Percentiles rank a stretch among this genome's conserved stretches.
Evolutionary conservation across 1,140 invertebrate genomes (phyloP).

Genomic region (Drosophila repleta): DNA sequence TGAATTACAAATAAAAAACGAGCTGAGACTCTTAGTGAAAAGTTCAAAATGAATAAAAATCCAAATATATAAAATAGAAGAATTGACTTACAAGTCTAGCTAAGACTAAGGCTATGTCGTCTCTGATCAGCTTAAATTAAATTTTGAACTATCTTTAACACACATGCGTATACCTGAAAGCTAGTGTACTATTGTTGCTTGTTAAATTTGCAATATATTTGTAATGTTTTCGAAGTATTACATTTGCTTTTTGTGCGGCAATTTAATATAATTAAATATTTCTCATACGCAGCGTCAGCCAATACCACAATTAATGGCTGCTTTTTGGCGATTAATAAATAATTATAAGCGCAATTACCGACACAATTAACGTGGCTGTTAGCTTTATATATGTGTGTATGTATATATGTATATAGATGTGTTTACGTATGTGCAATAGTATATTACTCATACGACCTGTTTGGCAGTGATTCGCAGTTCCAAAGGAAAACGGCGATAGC

Average conservation of each 20-base stretch:
- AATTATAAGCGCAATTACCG: constrained; percentile 43
- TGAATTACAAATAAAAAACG: constrained; percentile 1
- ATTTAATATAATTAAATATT: constrained; percentile 14
- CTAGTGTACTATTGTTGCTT: too few species aligned
- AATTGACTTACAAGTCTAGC: too few species aligned
- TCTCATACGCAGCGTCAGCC: constrained; percentile 50
- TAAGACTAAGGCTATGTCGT: too few species aligned
- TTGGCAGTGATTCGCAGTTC: constrained; percentile 53
- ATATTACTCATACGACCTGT: constrained; percentile 64
- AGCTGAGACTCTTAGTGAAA: too few species aligned
- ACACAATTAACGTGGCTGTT: background rate
- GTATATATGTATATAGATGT: constrained; percentile 18
- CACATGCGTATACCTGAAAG: too few species aligned
- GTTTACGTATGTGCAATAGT: constrained; percentile 2
- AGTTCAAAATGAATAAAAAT: too few species aligned
- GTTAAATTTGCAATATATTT: too few species aligned
- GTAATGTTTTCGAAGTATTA: too few species aligned
- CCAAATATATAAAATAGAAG: too few species aligned
- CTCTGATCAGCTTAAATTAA: too few species aligned
- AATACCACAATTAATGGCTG: background rate
- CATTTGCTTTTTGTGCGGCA: too few species aligned
- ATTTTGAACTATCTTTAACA: too few species aligned
- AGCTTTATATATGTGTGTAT: background rate
- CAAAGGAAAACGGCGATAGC: constrained; percentile 51
- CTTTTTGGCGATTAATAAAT: constrained; percentile 21